Conservation (phyloP, 1,140 invertebrate species). For the Mya arenaria region DNA sequence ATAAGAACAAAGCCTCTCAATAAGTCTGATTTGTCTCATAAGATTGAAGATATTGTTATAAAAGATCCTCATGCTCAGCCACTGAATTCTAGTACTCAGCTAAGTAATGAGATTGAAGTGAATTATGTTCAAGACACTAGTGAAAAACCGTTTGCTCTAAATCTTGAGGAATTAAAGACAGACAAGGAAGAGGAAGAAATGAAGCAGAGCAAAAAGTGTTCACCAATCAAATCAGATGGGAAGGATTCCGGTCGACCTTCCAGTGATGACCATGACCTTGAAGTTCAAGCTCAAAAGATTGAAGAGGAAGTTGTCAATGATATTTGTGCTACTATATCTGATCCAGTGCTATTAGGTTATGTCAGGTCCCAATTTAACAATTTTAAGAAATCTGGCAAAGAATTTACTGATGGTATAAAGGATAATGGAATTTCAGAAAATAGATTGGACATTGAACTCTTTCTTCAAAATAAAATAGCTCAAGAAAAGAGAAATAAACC, state of each 20-base stretch:
- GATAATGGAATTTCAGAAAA: too few species aligned
- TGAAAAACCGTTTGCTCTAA: constrained; percentile 38
- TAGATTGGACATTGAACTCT: neutral
- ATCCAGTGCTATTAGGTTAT: constrained; percentile 54
- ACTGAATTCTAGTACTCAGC: neutral
- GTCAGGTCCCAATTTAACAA: constrained; percentile 53
- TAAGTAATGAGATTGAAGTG: neutral
- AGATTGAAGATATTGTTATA: neutral
- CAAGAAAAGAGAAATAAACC: too few species aligned
- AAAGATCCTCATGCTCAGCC: neutral
- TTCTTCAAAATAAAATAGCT: neutral
- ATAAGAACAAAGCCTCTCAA: constrained; percentile 34
- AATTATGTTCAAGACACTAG: constrained; percentile 29
- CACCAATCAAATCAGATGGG: constrained; percentile 52
- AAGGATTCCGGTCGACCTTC: constrained; percentile 51
- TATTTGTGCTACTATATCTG: constrained; percentile 54
- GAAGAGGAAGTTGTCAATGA: constrained; percentile 55
- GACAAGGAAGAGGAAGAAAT: constrained; percentile 8
- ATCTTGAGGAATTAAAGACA: constrained; percentile 24
- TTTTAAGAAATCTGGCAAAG: neutral
- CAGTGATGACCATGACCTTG: constrained; percentile 42
- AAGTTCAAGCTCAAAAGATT: constrained; percentile 37
- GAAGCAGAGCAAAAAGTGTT: constrained; percentile 15
- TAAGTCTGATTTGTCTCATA: neutral
- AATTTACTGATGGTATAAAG: neutral